Percentiles rank a stretch among this genome's conserved stretches.
These are phyloP conservation scores for Lasioglossum leucozonium DNA, from an alignment of 2,888 invertebrate species.

Conservation along the genomic window DNA sequence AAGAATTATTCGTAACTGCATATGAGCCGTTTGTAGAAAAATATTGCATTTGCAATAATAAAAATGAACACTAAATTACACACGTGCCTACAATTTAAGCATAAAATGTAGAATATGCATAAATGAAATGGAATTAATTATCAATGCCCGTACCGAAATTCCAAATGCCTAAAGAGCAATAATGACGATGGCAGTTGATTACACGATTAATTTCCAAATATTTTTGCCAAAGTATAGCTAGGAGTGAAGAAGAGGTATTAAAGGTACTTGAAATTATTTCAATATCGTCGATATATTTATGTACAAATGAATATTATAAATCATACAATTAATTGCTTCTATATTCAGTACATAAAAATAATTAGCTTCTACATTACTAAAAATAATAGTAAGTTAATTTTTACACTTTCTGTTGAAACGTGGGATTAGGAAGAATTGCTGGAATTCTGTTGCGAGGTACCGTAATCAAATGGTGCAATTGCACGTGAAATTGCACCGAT, in stretches of 20 bases:
- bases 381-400: constrained; percentile 54
- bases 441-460: constrained; percentile 26
- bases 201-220: not conserved
- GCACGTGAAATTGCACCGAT: not conserved
- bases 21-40: too few species aligned
- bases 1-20: too few species aligned
- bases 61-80: too few species aligned
- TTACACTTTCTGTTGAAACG: constrained; percentile 42
- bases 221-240: not conserved
- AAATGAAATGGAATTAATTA: too few species aligned
- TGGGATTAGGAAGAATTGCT: constrained; percentile 25
- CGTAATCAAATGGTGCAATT: constrained; percentile 12
- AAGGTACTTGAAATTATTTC: constrained; percentile 70
- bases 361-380: constrained; percentile 74
- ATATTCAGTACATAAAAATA: constrained; percentile 78
- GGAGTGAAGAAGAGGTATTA: not conserved
- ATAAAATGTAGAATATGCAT: too few species aligned
- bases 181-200: not conserved
- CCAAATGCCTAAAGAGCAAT: too few species aligned
- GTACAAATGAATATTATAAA: constrained; percentile 80
- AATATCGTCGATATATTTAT: constrained; percentile 81
- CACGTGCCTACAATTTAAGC: too few species aligned
- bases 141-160: too few species aligned
- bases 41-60: too few species aligned
- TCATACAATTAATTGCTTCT: constrained; percentile 74